Evolutionary conservation across 2,888 invertebrate genomes (phyloP).

Genomic region (Rhamphomyia laevipes): DNA sequence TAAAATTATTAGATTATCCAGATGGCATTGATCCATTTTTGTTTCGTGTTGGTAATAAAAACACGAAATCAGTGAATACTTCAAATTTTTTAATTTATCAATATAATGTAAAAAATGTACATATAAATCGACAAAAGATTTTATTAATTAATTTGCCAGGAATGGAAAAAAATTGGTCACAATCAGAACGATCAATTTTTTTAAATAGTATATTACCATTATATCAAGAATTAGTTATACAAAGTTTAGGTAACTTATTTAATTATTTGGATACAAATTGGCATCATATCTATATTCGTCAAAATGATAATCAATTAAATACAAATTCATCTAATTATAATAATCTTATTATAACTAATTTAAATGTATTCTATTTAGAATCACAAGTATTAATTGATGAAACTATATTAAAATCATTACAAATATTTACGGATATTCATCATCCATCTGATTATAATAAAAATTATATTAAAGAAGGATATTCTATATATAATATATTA

Average conservation of each 20-base stretch:
- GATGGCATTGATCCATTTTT: slow-evolving; percentile 6
- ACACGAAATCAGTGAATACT: neutral
- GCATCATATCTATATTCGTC: slow-evolving; percentile 4
- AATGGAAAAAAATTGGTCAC: slow-evolving; percentile 5
- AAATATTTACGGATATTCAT: slow-evolving; percentile 44
- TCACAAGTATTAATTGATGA: slow-evolving; percentile 48
- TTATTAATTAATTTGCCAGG: slow-evolving; percentile 14
- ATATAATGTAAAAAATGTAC: slow-evolving; percentile 9
- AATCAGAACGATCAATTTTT: slow-evolving; percentile 11
- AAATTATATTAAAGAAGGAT: slow-evolving; percentile 43
- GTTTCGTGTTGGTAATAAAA: slow-evolving; percentile 7
- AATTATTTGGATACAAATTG: slow-evolving; percentile 14
- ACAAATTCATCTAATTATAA: no score
- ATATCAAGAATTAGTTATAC: slow-evolving; percentile 12
- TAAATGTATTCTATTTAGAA: slow-evolving; percentile 34
- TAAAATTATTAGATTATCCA: slow-evolving; percentile 7
- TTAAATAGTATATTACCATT: slow-evolving; percentile 16
- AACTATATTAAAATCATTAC: slow-evolving; percentile 48
- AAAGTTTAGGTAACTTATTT: slow-evolving; percentile 15
- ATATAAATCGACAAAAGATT: slow-evolving; percentile 10
- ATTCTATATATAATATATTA: slow-evolving; percentile 21
- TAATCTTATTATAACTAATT: slow-evolving; percentile 9
- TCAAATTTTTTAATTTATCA: slow-evolving; percentile 13
- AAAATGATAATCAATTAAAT: neutral
- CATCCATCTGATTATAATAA: slow-evolving; percentile 50